phyloP scores from a whole-genome alignment of 2,888 invertebrate genomes.

The Leptinotarsa haldemani region DNA sequence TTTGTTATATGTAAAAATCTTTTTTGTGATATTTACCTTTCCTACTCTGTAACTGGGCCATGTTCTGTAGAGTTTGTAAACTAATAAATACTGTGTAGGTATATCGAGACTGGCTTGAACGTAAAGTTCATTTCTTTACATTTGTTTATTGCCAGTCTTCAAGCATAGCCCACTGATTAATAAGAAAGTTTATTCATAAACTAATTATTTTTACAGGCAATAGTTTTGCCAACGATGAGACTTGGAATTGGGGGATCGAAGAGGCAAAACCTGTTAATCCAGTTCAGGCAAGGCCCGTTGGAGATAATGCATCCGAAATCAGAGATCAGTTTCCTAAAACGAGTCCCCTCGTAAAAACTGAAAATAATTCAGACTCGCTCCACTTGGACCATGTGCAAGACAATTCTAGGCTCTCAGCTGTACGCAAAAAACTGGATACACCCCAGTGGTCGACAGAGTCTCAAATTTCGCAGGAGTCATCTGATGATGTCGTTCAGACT shows the following conservation, averaged over 20 bases:
- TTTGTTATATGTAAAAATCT: too few relatives aligned
- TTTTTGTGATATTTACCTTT: too few relatives aligned
- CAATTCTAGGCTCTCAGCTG: conserved; percentile 40
- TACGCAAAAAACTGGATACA: conserved; percentile 62
- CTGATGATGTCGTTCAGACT: conserved; percentile 72
- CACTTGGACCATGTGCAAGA: conserved; percentile 32
- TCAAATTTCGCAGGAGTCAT: conserved; percentile 75
- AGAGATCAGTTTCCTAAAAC: conserved; percentile 63
- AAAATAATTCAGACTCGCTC: conserved; percentile 52
- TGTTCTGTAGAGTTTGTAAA: too few relatives aligned
- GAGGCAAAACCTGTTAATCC: conserved; percentile 56
- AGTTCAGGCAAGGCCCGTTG: conserved; percentile 11
- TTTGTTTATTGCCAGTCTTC: too few relatives aligned
- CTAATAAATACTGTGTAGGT: too few relatives aligned
- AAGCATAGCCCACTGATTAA: too few relatives aligned
- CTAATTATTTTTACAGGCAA: conserved; percentile 65
- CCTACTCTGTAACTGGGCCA: too few relatives aligned
- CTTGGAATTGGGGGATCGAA: conserved; percentile 75
- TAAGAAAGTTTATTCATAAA: background rate
- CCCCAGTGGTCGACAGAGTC: conserved; percentile 77
- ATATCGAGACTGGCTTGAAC: too few relatives aligned
- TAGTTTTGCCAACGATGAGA: conserved; percentile 70
- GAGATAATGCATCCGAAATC: conserved; percentile 37
- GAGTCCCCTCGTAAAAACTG: conserved; percentile 59
- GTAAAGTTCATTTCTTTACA: too few relatives aligned